Base-by-base conservation (phyloP, 92 coral and sea anemone genomes). In the Muricea muricata region DNA sequence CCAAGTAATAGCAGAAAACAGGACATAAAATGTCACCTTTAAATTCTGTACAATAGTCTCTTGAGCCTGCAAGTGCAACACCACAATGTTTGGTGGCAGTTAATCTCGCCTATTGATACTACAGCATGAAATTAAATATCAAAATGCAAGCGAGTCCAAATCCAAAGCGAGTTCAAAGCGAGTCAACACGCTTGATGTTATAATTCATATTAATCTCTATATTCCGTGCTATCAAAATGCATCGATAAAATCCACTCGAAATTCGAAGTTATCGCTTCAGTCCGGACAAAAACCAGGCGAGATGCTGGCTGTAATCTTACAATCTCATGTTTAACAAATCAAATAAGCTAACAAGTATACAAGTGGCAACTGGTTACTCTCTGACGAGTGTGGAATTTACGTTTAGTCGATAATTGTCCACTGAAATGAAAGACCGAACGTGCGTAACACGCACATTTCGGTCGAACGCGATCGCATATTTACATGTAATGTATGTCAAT, bases 261-360 rank as follows among this genome's bases (percentile, higher is more conserved):
- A 57, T 20, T 21, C 31, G 20, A 63, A 63, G 8, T 63, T 25
- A 63, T 63, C 70, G 70, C 17, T 63, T 29, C 37, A 15, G 9
- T 15, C n/a, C 30, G 8, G 17, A 63, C 37, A 63, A 3, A 32
- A 26, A 63, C 13, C 70, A 63, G 30, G 70, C 5, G 34, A 63
- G 70, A 35, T 13, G 28, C 30, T 11, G 8, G 65, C 13, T 20
- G 30, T 57, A 57, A 57, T 57, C 70, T 2, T 63, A 24, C 34
- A 63, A 63, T 63, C 70, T 28, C n/a, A n/a, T 63, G 70, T 63
- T 63, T 63, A 63, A 30, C n/a, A 63, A 63, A 63, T 63, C 70
- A 63, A 63, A 63, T 63, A 63, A 32, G 7, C 37, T 63, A 63
- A 25, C 23, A 63, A 30, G 37, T 63, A 8, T 17, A 39, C 39